Evolutionary conservation across 2,888 invertebrate genomes (phyloP).

Genomic region (Cosmopolites sordidus): DNA sequence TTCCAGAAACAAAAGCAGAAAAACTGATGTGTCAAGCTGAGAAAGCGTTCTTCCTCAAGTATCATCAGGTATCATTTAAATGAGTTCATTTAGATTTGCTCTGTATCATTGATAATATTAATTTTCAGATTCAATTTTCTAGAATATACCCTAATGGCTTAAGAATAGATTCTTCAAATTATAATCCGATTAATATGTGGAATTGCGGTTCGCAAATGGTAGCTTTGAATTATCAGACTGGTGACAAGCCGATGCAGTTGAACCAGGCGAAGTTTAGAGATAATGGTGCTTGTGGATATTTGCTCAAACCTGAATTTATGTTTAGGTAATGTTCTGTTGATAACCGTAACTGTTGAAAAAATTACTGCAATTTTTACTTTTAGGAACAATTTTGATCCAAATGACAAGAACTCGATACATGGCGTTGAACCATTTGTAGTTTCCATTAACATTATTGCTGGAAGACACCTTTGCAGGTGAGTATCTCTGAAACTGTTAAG

Average conservation of each 20-base stretch:
- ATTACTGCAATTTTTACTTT: constrained; percentile 6
- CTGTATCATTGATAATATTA: too few species aligned
- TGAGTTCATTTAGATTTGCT: too few species aligned
- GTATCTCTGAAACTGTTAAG: constrained; percentile 6
- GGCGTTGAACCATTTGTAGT: constrained; percentile 60
- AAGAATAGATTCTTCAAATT: constrained; percentile 95
- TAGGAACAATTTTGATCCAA: constrained; percentile 72
- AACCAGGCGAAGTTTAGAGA: constrained; percentile 90
- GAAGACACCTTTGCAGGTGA: constrained; percentile 75
- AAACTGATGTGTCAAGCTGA: constrained; percentile 82
- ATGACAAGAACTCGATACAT: constrained; percentile 59
- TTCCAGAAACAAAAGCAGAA: constrained; percentile 94
- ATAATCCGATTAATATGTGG: constrained; percentile 93
- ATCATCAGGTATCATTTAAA: constrained; percentile 57
- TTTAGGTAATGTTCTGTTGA: constrained; percentile 50
- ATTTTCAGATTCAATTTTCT: constrained; percentile 72
- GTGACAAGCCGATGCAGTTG: constrained; percentile 92
- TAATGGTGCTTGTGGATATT: constrained; percentile 90
- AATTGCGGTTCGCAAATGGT: constrained; percentile 96
- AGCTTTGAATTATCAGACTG: constrained; percentile 95
- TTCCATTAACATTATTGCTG: constrained; percentile 77
- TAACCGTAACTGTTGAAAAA: too few species aligned
- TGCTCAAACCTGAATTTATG: constrained; percentile 89
- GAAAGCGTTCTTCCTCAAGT: constrained; percentile 67
- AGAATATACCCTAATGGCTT: constrained; percentile 94